phyloP scores from a whole-genome alignment of 23 tunicate genomes.

The Halocynthia roretzi region DNA sequence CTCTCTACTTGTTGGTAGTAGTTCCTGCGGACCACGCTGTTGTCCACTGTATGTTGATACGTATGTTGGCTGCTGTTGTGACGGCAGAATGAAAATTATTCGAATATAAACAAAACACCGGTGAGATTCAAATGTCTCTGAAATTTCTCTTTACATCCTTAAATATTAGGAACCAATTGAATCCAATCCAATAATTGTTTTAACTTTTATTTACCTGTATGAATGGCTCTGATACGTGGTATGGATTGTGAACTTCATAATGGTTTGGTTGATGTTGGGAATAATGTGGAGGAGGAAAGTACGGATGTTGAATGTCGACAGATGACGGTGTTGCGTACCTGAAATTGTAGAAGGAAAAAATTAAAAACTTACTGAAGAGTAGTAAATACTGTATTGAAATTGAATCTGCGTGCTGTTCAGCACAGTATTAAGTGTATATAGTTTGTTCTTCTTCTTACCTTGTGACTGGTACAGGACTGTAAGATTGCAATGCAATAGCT shows the following conservation, averaged over 20 bases:
- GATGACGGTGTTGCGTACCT: constrained; percentile 44
- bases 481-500: constrained; percentile 45
- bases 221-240: constrained; percentile 72
- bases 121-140: background rate
- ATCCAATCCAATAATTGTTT: no score
- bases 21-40: constrained; percentile 21
- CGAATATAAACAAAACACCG: background rate
- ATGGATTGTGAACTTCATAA: constrained; percentile 57
- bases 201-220: constrained; percentile 42
- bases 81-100: background rate
- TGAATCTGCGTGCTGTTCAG: no score
- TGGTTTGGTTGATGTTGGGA: constrained; percentile 53
- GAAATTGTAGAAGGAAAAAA: background rate
- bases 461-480: constrained; percentile 68
- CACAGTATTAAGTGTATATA: background rate
- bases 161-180: background rate
- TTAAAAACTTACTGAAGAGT: no score
- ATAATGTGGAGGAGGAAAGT: constrained; percentile 71
- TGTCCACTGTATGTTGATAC: constrained; percentile 9
- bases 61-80: constrained; percentile 8
- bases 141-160: background rate
- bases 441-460: background rate
- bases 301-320: constrained; percentile 57
- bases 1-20: constrained; percentile 13
- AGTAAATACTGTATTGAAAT: no score